A percentile compares a stretch with the other conserved stretches of the same genome.
phyloP scores from a whole-genome alignment of 2,113 vertebrate species.

The Thymallus thymallus region DNA sequence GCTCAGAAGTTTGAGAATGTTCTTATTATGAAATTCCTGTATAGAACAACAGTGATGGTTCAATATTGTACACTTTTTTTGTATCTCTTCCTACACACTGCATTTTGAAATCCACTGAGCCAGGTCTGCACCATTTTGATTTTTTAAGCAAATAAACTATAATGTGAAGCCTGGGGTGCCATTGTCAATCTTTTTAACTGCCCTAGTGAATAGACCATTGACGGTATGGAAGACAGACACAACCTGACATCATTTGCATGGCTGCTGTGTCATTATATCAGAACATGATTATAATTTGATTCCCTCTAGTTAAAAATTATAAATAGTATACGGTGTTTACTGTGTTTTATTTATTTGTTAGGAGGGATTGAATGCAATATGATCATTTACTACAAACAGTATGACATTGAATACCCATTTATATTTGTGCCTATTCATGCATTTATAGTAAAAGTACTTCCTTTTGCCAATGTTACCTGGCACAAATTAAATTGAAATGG shows the following conservation, averaged over 20 bases:
- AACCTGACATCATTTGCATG: too few relatives aligned
- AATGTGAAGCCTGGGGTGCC: slow-evolving; percentile 45
- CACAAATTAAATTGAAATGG: too few relatives aligned
- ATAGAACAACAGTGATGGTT: slow-evolving; percentile 69
- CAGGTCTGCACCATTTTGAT: slow-evolving; percentile 67
- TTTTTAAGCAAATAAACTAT: slow-evolving; percentile 77
- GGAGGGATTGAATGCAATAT: background rate
- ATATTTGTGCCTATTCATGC: slow-evolving; percentile 6
- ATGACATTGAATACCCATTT: background rate
- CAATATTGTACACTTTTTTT: slow-evolving; percentile 73
- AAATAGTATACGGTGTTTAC: too few relatives aligned
- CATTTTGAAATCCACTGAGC: slow-evolving; percentile 72
- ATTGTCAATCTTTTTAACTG: slow-evolving; percentile 1
- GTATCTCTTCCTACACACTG: slow-evolving; percentile 73
- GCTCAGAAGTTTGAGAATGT: slow-evolving; percentile 67
- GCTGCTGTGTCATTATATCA: background rate
- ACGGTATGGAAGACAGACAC: too few relatives aligned
- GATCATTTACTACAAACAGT: background rate
- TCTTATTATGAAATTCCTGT: slow-evolving; percentile 68
- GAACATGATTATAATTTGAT: background rate
- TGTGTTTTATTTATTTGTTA: background rate
- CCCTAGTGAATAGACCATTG: too few relatives aligned
- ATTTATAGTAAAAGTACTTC: background rate
- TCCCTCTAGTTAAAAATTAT: too few relatives aligned
- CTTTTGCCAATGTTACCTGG: background rate